Evolutionary conservation across 2,113 vertebrate species (phyloP).

Genomic region (Neomonachus schauinslandi): DNA sequence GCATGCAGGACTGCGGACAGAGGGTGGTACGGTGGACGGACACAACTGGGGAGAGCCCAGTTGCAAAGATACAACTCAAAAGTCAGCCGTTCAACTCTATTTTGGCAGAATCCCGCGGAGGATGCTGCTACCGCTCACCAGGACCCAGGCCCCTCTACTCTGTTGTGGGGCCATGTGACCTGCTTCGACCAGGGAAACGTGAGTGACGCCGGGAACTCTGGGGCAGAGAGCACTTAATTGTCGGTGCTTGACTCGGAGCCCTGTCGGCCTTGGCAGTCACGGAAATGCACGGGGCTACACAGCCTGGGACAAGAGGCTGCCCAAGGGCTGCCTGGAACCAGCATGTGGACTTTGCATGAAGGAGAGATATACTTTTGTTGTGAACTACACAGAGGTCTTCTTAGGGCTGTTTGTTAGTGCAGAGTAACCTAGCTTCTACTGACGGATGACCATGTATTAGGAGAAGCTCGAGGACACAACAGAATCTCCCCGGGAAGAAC

Average conservation of each 20-base stretch:
- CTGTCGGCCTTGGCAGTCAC: neutral
- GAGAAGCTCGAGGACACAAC: neutral
- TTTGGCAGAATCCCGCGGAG: neutral
- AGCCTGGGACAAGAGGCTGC: neutral
- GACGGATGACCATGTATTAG: neutral
- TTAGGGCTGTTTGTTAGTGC: neutral
- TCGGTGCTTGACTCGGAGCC: fast-evolving
- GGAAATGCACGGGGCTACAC: fast-evolving
- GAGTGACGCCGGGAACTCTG: neutral
- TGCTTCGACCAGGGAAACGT: neutral
- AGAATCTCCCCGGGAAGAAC: fast-evolving
- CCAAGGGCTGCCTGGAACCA: neutral
- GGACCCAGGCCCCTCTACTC: neutral
- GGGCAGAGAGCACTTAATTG: neutral
- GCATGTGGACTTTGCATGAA: neutral
- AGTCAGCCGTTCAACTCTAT: neutral
- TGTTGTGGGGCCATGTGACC: too few relatives aligned
- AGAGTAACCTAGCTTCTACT: neutral
- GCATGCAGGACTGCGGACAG: fast-evolving
- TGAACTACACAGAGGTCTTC: too few relatives aligned
- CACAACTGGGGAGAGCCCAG: fast-evolving
- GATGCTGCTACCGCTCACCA: too few relatives aligned
- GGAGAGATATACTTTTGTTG: neutral
- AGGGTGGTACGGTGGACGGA: too few relatives aligned
- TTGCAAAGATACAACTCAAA: too few relatives aligned